These are phyloP conservation scores for Florisuga fusca DNA, from an alignment of 2,797 vertebrate species.

Conservation along the genomic window DNA sequence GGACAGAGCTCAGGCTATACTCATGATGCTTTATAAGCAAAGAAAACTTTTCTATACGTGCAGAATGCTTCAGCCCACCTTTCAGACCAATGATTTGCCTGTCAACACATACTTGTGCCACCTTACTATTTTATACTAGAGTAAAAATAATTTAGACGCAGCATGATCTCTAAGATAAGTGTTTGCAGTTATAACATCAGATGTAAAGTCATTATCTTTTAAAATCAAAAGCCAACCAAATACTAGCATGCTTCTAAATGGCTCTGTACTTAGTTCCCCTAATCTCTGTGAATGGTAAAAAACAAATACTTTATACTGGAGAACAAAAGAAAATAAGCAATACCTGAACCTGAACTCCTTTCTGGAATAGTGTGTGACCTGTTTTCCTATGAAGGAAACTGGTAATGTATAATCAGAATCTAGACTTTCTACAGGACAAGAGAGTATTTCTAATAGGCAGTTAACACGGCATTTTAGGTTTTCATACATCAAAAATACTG, in stretches of 20 bases:
- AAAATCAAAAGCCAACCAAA: neutral
- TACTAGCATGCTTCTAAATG: neutral
- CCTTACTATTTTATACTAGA: neutral
- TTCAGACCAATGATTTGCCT: neutral
- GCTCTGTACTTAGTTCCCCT: neutral
- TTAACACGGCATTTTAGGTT: neutral
- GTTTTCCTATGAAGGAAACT: neutral
- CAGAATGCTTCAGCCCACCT: neutral
- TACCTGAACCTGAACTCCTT: neutral
- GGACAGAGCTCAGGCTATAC: neutral
- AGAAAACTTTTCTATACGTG: neutral
- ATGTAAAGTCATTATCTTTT: neutral
- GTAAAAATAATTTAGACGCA: neutral
- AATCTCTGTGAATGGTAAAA: neutral
- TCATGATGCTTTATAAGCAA: neutral
- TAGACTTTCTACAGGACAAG: neutral
- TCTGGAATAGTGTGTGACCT: neutral
- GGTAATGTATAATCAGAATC: neutral
- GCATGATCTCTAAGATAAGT: neutral
- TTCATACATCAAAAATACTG: neutral
- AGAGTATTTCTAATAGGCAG: neutral
- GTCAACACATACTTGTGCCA: neutral
- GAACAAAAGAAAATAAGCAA: neutral
- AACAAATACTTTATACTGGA: neutral
- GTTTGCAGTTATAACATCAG: neutral